These are phyloP conservation scores for Pyrocephalus nanus DNA, from an alignment of 2,797 vertebrate genomes.

Conservation along the genomic window DNA sequence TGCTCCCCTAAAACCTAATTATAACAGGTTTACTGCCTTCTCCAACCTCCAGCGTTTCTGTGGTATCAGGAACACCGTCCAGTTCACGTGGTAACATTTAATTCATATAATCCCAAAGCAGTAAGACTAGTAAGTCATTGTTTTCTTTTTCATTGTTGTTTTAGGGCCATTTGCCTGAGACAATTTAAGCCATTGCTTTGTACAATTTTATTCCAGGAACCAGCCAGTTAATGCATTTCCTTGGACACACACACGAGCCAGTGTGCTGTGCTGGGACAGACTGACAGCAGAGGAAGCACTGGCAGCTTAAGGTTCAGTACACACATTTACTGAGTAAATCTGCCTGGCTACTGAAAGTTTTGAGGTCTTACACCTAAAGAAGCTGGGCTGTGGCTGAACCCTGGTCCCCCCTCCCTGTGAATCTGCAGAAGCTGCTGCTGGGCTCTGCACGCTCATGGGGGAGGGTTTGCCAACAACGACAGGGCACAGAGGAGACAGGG, in stretches of 20 bases:
- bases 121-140: not conserved
- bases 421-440: not conserved
- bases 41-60: not conserved
- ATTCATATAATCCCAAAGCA: not conserved
- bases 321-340: not conserved
- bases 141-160: not conserved
- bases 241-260: not conserved
- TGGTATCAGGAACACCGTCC: not conserved
- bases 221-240: slow-evolving; percentile 22
- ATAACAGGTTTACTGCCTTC: not conserved
- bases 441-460: accelerated
- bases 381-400: not conserved
- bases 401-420: not conserved
- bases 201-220: not conserved
- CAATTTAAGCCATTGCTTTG: not conserved
- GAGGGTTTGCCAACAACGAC: not conserved
- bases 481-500: not conserved
- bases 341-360: not conserved
- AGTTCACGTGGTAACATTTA: not conserved
- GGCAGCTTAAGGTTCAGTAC: not conserved
- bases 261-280: not conserved
- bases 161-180: not conserved
- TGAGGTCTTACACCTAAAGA: not conserved
- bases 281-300: not conserved
- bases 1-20: not conserved